A percentile compares a stretch with the other conserved stretches of the same genome.
These are phyloP conservation scores for Tenebrio molitor DNA, from an alignment of 1,140 invertebrate species.

Conservation along the genomic window DNA sequence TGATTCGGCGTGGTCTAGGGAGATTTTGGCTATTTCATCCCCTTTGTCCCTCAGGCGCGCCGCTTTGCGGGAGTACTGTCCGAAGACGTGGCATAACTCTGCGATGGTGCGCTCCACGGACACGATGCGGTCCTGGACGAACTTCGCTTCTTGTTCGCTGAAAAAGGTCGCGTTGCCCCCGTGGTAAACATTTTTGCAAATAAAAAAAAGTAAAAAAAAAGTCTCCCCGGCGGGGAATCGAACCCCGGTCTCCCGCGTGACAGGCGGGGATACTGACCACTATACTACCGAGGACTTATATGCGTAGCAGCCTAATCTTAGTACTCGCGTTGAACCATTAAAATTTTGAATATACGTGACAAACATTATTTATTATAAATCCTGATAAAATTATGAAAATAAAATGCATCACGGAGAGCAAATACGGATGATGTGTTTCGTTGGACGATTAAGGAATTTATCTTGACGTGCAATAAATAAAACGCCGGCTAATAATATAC, in stretches of 20 bases:
- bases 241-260: constrained; percentile 65
- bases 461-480: too few species aligned
- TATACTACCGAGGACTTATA: constrained; percentile 63
- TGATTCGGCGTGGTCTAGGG: constrained; percentile 74
- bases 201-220: constrained; percentile 18
- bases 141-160: constrained; percentile 76
- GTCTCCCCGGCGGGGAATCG: constrained; percentile 64
- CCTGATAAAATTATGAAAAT: too few species aligned
- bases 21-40: constrained; percentile 77
- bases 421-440: too few species aligned
- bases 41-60: constrained; percentile 79
- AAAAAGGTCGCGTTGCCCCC: too few species aligned
- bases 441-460: too few species aligned
- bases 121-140: constrained; percentile 80
- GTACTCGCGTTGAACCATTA: too few species aligned
- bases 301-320: too few species aligned
- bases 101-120: constrained; percentile 78
- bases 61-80: constrained; percentile 76
- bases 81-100: constrained; percentile 77
- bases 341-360: too few species aligned
- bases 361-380: too few species aligned
- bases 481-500: too few species aligned
- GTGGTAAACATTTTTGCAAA: constrained; percentile 22
- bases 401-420: too few species aligned
- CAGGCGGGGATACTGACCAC: constrained; percentile 65